Percentiles rank a stretch among this genome's conserved stretches.
Conservation (phyloP, 2,888 invertebrate species). For the Lasioglossum leucozonium region DNA sequence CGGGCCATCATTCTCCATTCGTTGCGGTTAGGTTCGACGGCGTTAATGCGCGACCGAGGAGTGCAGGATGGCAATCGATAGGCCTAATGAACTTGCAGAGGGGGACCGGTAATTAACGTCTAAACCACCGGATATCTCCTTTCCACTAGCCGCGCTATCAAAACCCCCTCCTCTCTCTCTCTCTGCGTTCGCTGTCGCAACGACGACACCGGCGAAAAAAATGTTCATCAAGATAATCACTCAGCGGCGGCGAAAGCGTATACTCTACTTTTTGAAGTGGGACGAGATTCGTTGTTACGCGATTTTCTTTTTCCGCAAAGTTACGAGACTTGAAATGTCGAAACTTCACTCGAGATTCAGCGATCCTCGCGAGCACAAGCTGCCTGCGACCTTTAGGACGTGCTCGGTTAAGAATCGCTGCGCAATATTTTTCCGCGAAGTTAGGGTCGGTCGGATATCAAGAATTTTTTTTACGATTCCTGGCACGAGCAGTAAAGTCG, state of each 20-base stretch:
- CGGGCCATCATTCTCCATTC: conserved; percentile 4
- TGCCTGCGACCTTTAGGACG: background rate
- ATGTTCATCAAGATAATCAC: background rate
- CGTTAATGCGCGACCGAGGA: background rate
- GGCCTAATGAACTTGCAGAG: background rate
- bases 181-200: background rate
- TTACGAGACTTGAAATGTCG: background rate
- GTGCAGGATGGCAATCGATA: conserved; percentile 12
- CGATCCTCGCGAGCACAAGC: too few species aligned
- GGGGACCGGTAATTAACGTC: background rate
- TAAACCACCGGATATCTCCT: conserved; percentile 12
- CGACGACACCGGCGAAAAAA: background rate
- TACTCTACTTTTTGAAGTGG: background rate
- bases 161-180: background rate
- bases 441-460: background rate
- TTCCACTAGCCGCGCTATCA: background rate
- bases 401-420: background rate
- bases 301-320: background rate
- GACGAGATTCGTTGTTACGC: background rate
- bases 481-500: background rate
- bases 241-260: background rate
- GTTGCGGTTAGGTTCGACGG: background rate
- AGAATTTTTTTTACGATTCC: background rate
- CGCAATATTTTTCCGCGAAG: background rate
- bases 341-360: background rate